Evolutionary conservation across 2,797 vertebrate genomes (phyloP).

Genomic region (Echiichthys vipera): DNA sequence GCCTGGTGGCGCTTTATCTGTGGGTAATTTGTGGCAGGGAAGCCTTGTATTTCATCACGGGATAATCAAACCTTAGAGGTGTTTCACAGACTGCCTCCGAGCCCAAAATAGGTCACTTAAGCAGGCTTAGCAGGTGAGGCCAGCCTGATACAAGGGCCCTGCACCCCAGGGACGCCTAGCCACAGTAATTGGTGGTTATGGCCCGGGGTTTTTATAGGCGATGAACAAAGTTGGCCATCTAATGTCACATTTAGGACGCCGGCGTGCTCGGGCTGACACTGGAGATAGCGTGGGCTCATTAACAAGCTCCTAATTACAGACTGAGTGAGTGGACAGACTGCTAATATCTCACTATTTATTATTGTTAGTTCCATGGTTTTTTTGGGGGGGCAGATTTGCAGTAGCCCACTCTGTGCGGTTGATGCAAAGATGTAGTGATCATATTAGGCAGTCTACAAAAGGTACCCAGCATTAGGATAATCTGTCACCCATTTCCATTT

Average conservation of each 20-base stretch:
- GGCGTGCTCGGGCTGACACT: slow-evolving; percentile 7
- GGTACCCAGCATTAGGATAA: slow-evolving; percentile 91
- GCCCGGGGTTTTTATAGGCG: slow-evolving; percentile 66
- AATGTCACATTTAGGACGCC: slow-evolving; percentile 78
- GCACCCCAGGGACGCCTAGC: slow-evolving; percentile 69
- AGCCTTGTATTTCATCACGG: slow-evolving; percentile 81
- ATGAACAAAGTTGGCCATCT: slow-evolving; percentile 77
- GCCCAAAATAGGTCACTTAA: slow-evolving; percentile 84
- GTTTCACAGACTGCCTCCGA: slow-evolving; percentile 75
- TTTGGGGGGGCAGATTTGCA: slow-evolving; percentile 17
- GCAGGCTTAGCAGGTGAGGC: slow-evolving; percentile 77
- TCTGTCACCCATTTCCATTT: slow-evolving; percentile 94
- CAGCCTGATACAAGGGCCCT: slow-evolving; percentile 50
- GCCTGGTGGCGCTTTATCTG: slow-evolving; percentile 61
- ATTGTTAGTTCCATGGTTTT: slow-evolving; percentile 12
- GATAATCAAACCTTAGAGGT: slow-evolving; percentile 85
- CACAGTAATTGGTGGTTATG: slow-evolving; percentile 83
- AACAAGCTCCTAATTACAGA: slow-evolving; percentile 81
- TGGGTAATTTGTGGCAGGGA: slow-evolving; percentile 74
- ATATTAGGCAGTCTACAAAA: slow-evolving; percentile 87
- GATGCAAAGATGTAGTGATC: slow-evolving; percentile 83
- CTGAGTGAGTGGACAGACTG: slow-evolving; percentile 43
- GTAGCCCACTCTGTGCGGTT: slow-evolving; percentile 67
- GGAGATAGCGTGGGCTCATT: slow-evolving; percentile 68
- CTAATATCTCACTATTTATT: too few species aligned